Evolutionary conservation across 2,113 vertebrate genomes (phyloP).

Genomic region (Aldabrachelys gigantea): DNA sequence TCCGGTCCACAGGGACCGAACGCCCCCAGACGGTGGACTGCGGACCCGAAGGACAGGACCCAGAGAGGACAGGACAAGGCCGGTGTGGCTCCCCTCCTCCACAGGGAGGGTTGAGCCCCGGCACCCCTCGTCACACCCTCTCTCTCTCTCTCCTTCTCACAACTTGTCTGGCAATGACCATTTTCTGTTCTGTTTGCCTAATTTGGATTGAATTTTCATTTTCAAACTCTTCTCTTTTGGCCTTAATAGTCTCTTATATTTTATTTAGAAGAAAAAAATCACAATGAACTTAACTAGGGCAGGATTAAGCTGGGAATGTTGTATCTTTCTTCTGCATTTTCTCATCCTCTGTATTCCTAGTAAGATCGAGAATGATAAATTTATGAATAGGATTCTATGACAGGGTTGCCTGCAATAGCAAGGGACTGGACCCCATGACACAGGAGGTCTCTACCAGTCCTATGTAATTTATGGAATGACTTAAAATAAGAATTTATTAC

Average conservation of each 20-base stretch:
- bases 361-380: background rate
- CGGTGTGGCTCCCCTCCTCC: too few relatives aligned
- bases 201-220: background rate
- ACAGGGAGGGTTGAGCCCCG: too few relatives aligned
- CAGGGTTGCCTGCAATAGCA: background rate
- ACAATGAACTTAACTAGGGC: background rate
- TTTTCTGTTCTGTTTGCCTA: background rate
- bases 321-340: background rate
- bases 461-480: background rate
- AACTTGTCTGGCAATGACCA: background rate
- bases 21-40: too few relatives aligned
- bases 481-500: background rate
- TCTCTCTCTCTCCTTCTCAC: background rate
- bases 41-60: too few relatives aligned
- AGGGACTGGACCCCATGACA: background rate
- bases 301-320: background rate
- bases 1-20: too few relatives aligned
- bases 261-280: constrained; percentile 14
- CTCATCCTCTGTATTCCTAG: background rate
- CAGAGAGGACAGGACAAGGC: too few relatives aligned
- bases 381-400: background rate
- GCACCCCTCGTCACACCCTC: too few relatives aligned
- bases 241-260: background rate
- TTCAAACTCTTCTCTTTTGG: background rate
- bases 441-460: background rate